Evolutionary conservation across 2,888 invertebrate species (phyloP).

Genomic region (Phorcus lineatus): DNA sequence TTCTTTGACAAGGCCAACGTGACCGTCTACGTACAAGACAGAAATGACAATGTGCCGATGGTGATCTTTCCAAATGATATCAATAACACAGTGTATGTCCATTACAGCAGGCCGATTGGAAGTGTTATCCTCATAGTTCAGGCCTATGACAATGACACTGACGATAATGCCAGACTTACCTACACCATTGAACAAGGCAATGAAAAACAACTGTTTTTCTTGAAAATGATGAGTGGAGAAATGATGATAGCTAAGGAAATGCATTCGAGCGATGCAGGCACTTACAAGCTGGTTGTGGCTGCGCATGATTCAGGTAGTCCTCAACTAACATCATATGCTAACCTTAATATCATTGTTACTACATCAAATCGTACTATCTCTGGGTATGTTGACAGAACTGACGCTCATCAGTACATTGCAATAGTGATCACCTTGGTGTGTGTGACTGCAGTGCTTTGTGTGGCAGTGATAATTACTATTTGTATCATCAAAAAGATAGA

Average conservation of each 20-base stretch:
- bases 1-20: conserved; percentile 46
- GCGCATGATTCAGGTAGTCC: conserved; percentile 59
- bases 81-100: conserved; percentile 52
- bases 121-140: conserved; percentile 45
- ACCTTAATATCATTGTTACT: conserved; percentile 52
- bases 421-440: conserved; percentile 63
- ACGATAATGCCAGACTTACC: conserved; percentile 56
- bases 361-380: conserved; percentile 51
- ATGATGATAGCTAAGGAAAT: conserved; percentile 65
- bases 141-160: conserved; percentile 55
- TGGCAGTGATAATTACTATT: conserved; percentile 60
- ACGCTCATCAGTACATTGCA: conserved; percentile 56
- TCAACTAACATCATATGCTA: conserved; percentile 50
- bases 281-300: conserved; percentile 58
- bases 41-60: conserved; percentile 59
- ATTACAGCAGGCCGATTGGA: conserved; percentile 44
- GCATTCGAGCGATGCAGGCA: conserved; percentile 50
- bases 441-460: conserved; percentile 58
- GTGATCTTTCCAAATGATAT: conserved; percentile 50
- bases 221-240: conserved; percentile 75
- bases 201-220: conserved; percentile 74
- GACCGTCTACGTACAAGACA: conserved; percentile 52
- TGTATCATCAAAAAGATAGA: conserved; percentile 59
- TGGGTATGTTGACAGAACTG: conserved; percentile 28
- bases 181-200: conserved; percentile 70